Conservation (phyloP, 2,113 vertebrate species). For the Mystacornis crossleyi region DNA sequence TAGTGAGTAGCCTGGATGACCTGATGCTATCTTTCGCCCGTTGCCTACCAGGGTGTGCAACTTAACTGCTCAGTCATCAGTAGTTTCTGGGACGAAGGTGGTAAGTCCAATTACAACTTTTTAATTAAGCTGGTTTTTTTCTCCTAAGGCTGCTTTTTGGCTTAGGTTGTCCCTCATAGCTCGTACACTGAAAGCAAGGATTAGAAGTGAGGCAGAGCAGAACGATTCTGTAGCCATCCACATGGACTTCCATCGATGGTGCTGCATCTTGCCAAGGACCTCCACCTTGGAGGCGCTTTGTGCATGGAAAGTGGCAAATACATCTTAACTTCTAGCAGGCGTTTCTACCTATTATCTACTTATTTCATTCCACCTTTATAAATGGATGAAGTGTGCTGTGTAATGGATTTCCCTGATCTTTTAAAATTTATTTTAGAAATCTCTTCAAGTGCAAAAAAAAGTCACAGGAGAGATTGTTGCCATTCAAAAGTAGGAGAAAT, state of each 20-base stretch:
- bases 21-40: background rate
- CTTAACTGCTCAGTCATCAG: background rate
- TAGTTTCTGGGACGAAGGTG: background rate
- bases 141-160: background rate
- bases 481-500: background rate
- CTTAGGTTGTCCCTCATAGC: background rate
- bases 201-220: background rate
- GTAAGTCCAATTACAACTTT: background rate
- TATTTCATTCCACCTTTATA: background rate
- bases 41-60: background rate
- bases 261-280: background rate
- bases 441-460: background rate
- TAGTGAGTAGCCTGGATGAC: background rate
- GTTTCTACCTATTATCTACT: background rate
- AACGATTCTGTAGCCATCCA: background rate
- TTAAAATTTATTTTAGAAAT: background rate
- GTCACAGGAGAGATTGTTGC: background rate
- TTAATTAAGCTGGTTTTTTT: background rate
- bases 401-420: background rate
- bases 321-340: background rate
- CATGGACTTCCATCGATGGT: background rate
- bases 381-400: background rate
- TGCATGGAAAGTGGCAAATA: background rate
- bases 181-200: background rate
- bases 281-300: background rate